These are phyloP conservation scores for Drosophila bifasciata DNA, from an alignment of 1,140 invertebrate genomes.

Conservation along the genomic window DNA sequence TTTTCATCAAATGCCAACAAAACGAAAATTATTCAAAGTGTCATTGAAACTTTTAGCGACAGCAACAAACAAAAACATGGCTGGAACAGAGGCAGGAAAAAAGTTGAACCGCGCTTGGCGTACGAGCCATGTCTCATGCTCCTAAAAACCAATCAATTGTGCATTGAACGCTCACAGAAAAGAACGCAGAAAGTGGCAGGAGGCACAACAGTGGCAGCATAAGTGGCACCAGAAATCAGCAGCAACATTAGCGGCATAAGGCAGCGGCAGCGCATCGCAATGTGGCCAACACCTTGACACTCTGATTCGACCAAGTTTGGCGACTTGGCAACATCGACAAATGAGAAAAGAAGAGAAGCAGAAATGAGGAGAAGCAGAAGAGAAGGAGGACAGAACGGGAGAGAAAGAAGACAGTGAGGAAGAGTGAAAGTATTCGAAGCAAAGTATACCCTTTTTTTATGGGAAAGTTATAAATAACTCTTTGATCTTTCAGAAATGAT, in stretches of 20 bases:
- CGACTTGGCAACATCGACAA: conserved; percentile 60
- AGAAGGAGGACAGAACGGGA: not conserved
- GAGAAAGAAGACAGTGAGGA: not conserved
- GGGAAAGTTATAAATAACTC: not conserved
- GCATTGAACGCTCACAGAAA: conserved; percentile 56
- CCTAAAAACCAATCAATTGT: conserved; percentile 76
- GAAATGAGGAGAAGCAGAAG: not conserved
- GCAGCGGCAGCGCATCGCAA: conserved; percentile 55
- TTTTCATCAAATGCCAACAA: conserved; percentile 15
- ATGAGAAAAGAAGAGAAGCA: conserved; percentile 29
- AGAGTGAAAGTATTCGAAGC: conserved; percentile 6
- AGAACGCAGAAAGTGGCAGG: conserved; percentile 8
- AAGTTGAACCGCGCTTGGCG: conserved; percentile 45
- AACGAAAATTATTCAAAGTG: conserved; percentile 72
- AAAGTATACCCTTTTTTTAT: conserved; percentile 5
- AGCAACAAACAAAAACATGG: conserved; percentile 25
- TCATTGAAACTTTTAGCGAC: conserved; percentile 56
- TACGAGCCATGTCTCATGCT: conserved; percentile 10
- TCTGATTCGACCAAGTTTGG: conserved; percentile 36
- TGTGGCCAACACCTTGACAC: conserved; percentile 74
- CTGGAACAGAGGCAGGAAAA: conserved; percentile 8
- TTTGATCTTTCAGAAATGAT: not conserved
- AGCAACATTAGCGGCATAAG: not conserved
- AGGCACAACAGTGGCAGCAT: not conserved
- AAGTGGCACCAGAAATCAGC: conserved; percentile 5